These are phyloP conservation scores for Sinelater perroti DNA, from an alignment of 2,888 invertebrate genomes.

Conservation along the genomic window DNA sequence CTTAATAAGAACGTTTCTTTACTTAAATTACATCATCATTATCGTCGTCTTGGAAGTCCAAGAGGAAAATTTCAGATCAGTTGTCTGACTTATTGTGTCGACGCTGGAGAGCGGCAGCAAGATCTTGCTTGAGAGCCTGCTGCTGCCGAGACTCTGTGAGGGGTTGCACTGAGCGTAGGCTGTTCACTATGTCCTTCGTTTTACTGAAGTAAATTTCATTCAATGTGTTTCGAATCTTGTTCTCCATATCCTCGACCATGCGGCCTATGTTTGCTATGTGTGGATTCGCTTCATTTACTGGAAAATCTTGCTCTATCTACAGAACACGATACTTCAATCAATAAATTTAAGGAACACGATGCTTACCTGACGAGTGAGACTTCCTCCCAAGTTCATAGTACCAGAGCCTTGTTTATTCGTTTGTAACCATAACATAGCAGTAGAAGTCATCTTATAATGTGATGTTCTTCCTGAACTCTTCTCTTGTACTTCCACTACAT, in stretches of 20 bases:
- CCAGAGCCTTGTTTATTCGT: slow-evolving; percentile 97
- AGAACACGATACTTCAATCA: slow-evolving; percentile 3
- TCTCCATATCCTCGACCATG: slow-evolving; percentile 99
- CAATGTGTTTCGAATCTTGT: slow-evolving; percentile 96
- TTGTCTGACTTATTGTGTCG: slow-evolving; percentile 75
- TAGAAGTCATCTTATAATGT: slow-evolving; percentile 98
- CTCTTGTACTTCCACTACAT: slow-evolving; percentile 98
- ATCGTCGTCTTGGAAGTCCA: slow-evolving; percentile 12
- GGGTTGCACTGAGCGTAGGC: slow-evolving; percentile 78
- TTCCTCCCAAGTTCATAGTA: slow-evolving; percentile 98
- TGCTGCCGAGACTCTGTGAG: slow-evolving; percentile 86
- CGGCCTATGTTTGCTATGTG: slow-evolving; percentile 99
- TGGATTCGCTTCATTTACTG: slow-evolving; percentile 91
- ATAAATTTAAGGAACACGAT: neutral
- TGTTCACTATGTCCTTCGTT: slow-evolving; percentile 97
- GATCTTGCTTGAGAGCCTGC: slow-evolving; percentile 84
- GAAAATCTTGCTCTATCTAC: slow-evolving; percentile 88
- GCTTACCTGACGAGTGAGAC: slow-evolving; percentile 90
- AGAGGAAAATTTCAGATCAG: slow-evolving; percentile 49
- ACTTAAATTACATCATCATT: slow-evolving; percentile 14
- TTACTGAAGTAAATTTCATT: slow-evolving; percentile 99
- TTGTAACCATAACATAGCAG: slow-evolving; percentile 99
- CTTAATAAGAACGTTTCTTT: slow-evolving; percentile 2
- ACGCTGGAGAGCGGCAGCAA: slow-evolving; percentile 83
- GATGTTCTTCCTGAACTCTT: slow-evolving; percentile 93